Conservation (phyloP, 1,140 invertebrate species). For the Odontomachus brunneus region DNA sequence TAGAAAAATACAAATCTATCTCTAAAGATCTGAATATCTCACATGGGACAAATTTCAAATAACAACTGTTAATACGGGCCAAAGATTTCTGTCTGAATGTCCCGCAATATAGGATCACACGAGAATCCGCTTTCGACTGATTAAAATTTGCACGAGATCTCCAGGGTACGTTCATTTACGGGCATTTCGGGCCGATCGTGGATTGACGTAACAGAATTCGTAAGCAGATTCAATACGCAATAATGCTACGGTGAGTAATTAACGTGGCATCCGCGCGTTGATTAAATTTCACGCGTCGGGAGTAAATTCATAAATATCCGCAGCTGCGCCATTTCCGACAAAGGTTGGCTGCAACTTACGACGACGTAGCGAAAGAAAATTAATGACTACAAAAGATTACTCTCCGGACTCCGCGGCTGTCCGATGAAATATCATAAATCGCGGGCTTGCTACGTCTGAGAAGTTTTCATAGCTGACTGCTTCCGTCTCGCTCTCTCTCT, state of each 20-base stretch:
- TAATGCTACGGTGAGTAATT: slow-evolving; percentile 47
- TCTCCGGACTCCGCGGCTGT: slow-evolving; percentile 46
- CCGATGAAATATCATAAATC: slow-evolving; percentile 77
- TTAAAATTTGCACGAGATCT: slow-evolving; percentile 44
- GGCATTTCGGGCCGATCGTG: slow-evolving; percentile 12
- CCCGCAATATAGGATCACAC: not conserved
- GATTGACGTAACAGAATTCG: slow-evolving; percentile 30
- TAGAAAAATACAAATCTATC: too few relatives aligned
- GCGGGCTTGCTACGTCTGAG: slow-evolving; percentile 78
- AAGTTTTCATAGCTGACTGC: slow-evolving; percentile 81
- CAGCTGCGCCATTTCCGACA: slow-evolving; percentile 55
- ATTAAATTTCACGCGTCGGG: slow-evolving; percentile 56
- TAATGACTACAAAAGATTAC: slow-evolving; percentile 64
- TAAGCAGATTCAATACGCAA: slow-evolving; percentile 25
- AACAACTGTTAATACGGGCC: too few relatives aligned
- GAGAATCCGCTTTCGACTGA: slow-evolving; percentile 2
- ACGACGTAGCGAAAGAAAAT: slow-evolving; percentile 59
- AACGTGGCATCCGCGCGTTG: slow-evolving; percentile 43
- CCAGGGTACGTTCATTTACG: not conserved
- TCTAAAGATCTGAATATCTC: too few relatives aligned
- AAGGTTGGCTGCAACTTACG: slow-evolving; percentile 53
- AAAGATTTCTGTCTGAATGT: too few relatives aligned
- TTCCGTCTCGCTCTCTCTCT: slow-evolving; percentile 43
- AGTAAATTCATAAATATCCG: slow-evolving; percentile 60
- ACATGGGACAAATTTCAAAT: too few relatives aligned